phyloP scores from a whole-genome alignment of 2,113 vertebrate genomes.

The Stomatorhinus ivindoensis region DNA sequence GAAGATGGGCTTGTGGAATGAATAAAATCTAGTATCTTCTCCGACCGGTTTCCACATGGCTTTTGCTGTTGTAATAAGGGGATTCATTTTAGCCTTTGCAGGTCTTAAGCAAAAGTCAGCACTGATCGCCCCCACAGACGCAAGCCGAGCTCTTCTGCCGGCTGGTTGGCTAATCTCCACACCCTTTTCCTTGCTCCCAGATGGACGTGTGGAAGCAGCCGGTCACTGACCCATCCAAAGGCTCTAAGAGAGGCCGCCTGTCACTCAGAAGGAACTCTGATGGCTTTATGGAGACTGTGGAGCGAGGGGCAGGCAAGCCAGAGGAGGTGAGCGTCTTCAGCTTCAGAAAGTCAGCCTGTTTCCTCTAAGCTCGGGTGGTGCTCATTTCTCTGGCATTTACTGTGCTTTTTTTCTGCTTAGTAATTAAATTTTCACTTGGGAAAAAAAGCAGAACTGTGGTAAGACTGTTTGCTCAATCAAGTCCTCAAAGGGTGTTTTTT shows the following conservation, averaged over 20 bases:
- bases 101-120: neutral
- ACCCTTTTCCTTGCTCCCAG: slow-evolving; percentile 27
- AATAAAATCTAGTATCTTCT: neutral
- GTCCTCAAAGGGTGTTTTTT: neutral
- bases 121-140: neutral
- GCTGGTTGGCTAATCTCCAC: neutral
- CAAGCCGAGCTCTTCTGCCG: neutral
- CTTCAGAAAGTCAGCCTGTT: neutral
- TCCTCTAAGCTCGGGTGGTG: neutral
- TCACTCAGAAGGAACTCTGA: slow-evolving; percentile 58
- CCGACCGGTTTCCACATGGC: neutral
- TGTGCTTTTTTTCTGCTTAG: neutral
- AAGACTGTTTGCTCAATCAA: neutral
- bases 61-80: neutral
- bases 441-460: neutral
- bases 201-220: slow-evolving; percentile 67
- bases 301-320: slow-evolving; percentile 58
- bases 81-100: neutral
- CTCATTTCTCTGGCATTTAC: neutral
- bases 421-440: neutral
- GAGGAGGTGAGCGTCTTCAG: slow-evolving; percentile 50
- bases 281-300: slow-evolving; percentile 57
- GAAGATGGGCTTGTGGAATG: neutral
- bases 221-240: slow-evolving; percentile 61
- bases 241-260: slow-evolving; percentile 58